phyloP scores from a whole-genome alignment of 2,888 invertebrate species.

The Netelia melanura region DNA sequence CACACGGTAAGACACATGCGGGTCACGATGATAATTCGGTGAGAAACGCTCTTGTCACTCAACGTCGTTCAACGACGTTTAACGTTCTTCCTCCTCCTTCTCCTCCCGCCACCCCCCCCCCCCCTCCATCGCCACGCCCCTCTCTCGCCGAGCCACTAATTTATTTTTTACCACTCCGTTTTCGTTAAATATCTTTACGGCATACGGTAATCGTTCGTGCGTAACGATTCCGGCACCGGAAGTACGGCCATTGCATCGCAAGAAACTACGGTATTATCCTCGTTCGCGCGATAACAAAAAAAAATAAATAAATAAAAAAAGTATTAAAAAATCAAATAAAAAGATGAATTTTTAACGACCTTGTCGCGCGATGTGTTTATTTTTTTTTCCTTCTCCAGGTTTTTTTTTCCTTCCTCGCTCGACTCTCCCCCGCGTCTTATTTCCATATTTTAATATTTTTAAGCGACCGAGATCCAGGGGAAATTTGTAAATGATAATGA shows the following conservation, averaged over 20 bases:
- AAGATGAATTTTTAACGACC: neutral
- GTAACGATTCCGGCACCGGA: slow-evolving; percentile 62
- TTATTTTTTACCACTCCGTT: slow-evolving; percentile 11
- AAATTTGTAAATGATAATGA: neutral
- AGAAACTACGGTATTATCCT: neutral
- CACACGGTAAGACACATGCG: slow-evolving; percentile 56
- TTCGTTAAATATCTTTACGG: slow-evolving; percentile 21
- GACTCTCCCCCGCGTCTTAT: neutral
- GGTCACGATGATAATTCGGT: slow-evolving; percentile 64
- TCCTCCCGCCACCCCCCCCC: neutral
- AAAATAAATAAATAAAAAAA: no score
- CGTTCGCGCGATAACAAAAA: neutral
- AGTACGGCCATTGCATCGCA: slow-evolving; percentile 61
- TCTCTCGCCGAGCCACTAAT: neutral
- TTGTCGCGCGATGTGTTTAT: neutral
- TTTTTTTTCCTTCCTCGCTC: neutral
- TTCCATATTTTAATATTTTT: neutral
- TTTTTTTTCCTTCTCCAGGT: neutral
- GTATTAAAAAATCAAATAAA: neutral
- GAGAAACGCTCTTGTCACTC: slow-evolving; percentile 61
- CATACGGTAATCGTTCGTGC: slow-evolving; percentile 34
- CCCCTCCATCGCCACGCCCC: no score
- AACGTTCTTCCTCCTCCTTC: neutral
- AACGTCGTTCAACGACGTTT: slow-evolving; percentile 15
- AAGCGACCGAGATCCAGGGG: neutral